Evolutionary conservation across 2,888 invertebrate species (phyloP).

Genomic region (Sabatieria punctata): DNA sequence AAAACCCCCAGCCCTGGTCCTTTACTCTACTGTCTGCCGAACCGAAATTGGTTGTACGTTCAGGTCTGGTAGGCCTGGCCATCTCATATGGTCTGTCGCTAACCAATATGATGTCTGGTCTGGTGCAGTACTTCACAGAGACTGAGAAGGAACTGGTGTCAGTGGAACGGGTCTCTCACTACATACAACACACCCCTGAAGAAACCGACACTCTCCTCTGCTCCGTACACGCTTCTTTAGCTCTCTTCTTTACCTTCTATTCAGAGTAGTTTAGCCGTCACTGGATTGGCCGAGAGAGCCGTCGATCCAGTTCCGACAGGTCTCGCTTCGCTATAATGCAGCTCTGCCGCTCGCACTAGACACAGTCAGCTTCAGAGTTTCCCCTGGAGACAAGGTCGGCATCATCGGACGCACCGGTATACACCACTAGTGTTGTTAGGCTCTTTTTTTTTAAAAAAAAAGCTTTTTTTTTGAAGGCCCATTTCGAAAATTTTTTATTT

Average conservation of each 20-base stretch:
- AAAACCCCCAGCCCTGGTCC: too few relatives aligned
- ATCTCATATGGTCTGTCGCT: constrained; percentile 81
- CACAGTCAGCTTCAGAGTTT: constrained; percentile 57
- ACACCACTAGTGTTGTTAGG: too few relatives aligned
- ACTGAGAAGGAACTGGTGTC: constrained; percentile 50
- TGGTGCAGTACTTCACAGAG: constrained; percentile 75
- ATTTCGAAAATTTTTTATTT: too few relatives aligned
- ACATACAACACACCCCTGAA: constrained; percentile 17
- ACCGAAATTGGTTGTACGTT: too few relatives aligned
- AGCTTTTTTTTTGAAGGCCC: too few relatives aligned
- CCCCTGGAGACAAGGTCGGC: constrained; percentile 68
- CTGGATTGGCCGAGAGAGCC: constrained; percentile 46
- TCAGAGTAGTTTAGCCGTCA: too few relatives aligned
- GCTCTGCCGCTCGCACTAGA: constrained; percentile 41
- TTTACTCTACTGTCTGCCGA: too few relatives aligned
- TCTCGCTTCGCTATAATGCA: constrained; percentile 49
- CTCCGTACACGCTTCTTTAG: too few relatives aligned
- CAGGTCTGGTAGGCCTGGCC: constrained; percentile 74
- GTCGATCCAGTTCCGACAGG: constrained; percentile 56
- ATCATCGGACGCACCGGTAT: constrained; percentile 54
- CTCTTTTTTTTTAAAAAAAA: too few relatives aligned
- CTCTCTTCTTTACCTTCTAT: too few relatives aligned
- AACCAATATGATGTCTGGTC: constrained; percentile 62
- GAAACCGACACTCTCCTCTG: too few relatives aligned
- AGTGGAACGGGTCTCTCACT: constrained; percentile 27